Conservation (phyloP, 2,888 invertebrate species). For the Sphaerophoria taeniata region DNA sequence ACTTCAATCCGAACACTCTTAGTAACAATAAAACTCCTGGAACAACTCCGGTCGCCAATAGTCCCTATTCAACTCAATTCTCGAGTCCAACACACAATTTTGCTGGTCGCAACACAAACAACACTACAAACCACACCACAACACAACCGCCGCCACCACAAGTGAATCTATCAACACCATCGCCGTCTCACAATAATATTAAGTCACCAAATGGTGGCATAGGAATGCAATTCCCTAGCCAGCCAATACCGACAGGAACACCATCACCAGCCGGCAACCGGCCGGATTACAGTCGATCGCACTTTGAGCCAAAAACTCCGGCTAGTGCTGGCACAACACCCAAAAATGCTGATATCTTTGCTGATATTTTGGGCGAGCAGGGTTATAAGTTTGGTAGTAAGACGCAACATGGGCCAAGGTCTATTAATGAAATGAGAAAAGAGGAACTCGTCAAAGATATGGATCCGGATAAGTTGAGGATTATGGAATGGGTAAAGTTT, state of each 20-base stretch:
- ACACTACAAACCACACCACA: slow-evolving; percentile 22
- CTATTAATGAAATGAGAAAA: slow-evolving; percentile 96
- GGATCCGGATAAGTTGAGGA: slow-evolving; percentile 95
- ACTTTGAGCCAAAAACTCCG: slow-evolving; percentile 85
- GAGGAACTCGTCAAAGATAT: slow-evolving; percentile 92
- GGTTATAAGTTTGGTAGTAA: slow-evolving; percentile 93
- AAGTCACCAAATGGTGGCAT: slow-evolving; percentile 75
- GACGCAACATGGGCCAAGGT: slow-evolving; percentile 89
- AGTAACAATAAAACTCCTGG: slow-evolving; percentile 79
- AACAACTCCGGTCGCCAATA: slow-evolving; percentile 79
- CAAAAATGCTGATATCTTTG: slow-evolving; percentile 89
- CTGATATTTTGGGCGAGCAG: slow-evolving; percentile 94
- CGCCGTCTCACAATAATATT: slow-evolving; percentile 79
- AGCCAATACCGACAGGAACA: slow-evolving; percentile 55
- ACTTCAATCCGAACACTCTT: slow-evolving; percentile 80
- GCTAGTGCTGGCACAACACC: slow-evolving; percentile 73
- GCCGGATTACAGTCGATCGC: slow-evolving; percentile 87
- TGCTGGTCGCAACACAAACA: slow-evolving; percentile 57
- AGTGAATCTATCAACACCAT: slow-evolving; percentile 74
- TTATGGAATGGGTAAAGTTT: slow-evolving; percentile 89
- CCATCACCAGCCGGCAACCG: slow-evolving; percentile 67
- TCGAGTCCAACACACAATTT: slow-evolving; percentile 82
- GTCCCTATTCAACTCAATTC: slow-evolving; percentile 81
- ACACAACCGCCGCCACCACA: slow-evolving; percentile 44
- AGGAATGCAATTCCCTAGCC: slow-evolving; percentile 67